phyloP scores from a whole-genome alignment of 1,140 invertebrate species.

The Atopsyche davidsoni region DNA sequence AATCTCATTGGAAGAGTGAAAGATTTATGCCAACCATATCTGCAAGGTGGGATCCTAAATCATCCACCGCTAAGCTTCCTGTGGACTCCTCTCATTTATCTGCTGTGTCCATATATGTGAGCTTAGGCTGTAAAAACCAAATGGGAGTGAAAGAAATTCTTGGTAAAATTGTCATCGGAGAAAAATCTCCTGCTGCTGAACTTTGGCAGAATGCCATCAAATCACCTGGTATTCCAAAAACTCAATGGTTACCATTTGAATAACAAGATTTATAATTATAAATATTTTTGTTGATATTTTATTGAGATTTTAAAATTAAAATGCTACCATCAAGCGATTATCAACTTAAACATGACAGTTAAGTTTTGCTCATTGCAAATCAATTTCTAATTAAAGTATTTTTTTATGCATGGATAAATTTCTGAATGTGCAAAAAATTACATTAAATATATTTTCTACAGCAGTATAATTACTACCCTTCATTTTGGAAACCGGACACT shows the following conservation, averaged over 20 bases:
- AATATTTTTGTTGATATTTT: too few species aligned
- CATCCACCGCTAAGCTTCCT: constrained; percentile 42
- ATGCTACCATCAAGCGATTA: too few species aligned
- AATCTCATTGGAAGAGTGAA: constrained; percentile 70
- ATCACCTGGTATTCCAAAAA: constrained; percentile 42
- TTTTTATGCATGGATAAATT: too few species aligned
- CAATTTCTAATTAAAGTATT: too few species aligned
- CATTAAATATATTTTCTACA: too few species aligned
- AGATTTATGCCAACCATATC: constrained; percentile 63
- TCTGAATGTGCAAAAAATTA: too few species aligned
- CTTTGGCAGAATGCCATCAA: constrained; percentile 41
- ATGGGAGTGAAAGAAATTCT: constrained; percentile 48
- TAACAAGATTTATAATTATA: constrained; percentile 22
- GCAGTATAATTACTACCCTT: too few species aligned
- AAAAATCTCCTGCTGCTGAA: constrained; percentile 39
- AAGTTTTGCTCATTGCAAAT: too few species aligned
- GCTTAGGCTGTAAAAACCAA: constrained; percentile 45
- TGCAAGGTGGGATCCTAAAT: constrained; percentile 52
- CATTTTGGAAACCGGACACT: too few species aligned
- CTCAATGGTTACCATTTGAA: constrained; percentile 46
- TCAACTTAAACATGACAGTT: too few species aligned
- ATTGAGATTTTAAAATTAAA: too few species aligned
- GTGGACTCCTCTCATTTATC: constrained; percentile 42
- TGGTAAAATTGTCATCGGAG: constrained; percentile 44
- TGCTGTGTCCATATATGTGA: constrained; percentile 46